These are phyloP conservation scores for Atherinosoma microstoma DNA, from an alignment of 2,797 vertebrate genomes.

Conservation along the genomic window DNA sequence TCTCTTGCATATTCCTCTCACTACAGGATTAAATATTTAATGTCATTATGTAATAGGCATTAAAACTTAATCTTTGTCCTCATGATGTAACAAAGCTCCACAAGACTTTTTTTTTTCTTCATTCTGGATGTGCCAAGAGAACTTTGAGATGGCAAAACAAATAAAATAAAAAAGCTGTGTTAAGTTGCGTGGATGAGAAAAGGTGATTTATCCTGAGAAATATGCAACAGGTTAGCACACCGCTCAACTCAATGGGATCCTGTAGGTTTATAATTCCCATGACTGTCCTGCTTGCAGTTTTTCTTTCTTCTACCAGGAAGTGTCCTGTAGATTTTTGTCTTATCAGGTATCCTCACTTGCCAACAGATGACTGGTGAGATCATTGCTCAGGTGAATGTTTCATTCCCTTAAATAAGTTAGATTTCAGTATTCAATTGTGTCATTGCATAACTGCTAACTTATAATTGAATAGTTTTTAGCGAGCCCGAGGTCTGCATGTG, in stretches of 20 bases:
- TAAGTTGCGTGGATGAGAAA: constrained; percentile 1
- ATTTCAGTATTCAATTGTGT: not conserved
- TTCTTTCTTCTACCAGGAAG: constrained; percentile 40
- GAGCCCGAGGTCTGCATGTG: not conserved
- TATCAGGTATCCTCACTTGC: constrained; percentile 41
- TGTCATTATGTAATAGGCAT: constrained; percentile 50
- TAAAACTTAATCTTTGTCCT: constrained; percentile 48
- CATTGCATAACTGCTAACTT: not conserved
- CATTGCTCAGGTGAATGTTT: not conserved
- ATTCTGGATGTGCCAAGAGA: not conserved
- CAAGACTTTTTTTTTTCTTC: constrained; percentile 9
- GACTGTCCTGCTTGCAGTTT: constrained; percentile 15
- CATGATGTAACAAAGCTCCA: constrained; percentile 44
- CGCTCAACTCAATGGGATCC: not conserved
- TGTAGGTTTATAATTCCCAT: constrained; percentile 7
- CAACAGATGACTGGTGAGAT: constrained; percentile 3
- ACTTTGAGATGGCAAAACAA: constrained; percentile 7
- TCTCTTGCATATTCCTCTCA: constrained; percentile 33
- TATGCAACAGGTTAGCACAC: not conserved
- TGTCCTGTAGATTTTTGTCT: constrained; percentile 32
- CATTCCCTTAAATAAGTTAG: constrained; percentile 14
- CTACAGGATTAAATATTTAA: constrained; percentile 52
- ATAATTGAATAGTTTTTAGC: not conserved
- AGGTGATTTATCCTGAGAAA: too few species aligned
- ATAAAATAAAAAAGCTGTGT: not conserved